Base-by-base conservation (phyloP, 2,113 vertebrate species). In the Prionailurus bengalensis region DNA sequence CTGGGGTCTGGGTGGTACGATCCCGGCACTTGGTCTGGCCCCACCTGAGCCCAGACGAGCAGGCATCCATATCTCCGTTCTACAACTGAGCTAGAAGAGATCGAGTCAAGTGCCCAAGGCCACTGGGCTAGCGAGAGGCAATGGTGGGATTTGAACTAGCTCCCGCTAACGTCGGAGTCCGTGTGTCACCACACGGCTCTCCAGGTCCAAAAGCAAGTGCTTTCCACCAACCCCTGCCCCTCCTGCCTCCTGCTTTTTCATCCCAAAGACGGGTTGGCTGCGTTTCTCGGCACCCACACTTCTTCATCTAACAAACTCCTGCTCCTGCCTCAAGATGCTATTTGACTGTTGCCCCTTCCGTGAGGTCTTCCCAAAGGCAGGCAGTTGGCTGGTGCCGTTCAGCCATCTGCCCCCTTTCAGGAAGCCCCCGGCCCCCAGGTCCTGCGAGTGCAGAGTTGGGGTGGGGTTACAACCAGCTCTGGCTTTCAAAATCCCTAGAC, bases 381-480 rank as follows among this genome's bases (percentile, higher is more conserved):
- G 19, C 36, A 19, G 53, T 45, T 4, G 33, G 58, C 68, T 65
- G 33, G 51, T 9, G 39, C 42, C 13, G 4, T 7, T 53, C n/a
- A 14, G 53, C 39, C 36, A 36, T 36, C 36, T 36, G 36, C 36
- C 36, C 36, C 29, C 4, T 58, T 51, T 31, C 53, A 63, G 74
- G 39, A 42, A 76, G 16, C 3, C 3, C 3, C 27, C 51, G 7
- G 31, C 66, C 29, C 63, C 66, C 58, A 51, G 85, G 6, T 14
- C 0, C 0, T 5, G 7, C 33, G 1, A 48, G 31, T 8, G 33
- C 65, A 68, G 55, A 42, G 17, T 1, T 6, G 63, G 33, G 31
- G 1, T 19, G 29, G 45, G 29, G 4, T 27, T 16, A 27, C n/a
- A 45, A 31, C 13, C 29, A 14, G 36, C 25, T 36, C 27, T 15